Conservation (phyloP, 2,888 invertebrate species). For the Machimus atricapillus region DNA sequence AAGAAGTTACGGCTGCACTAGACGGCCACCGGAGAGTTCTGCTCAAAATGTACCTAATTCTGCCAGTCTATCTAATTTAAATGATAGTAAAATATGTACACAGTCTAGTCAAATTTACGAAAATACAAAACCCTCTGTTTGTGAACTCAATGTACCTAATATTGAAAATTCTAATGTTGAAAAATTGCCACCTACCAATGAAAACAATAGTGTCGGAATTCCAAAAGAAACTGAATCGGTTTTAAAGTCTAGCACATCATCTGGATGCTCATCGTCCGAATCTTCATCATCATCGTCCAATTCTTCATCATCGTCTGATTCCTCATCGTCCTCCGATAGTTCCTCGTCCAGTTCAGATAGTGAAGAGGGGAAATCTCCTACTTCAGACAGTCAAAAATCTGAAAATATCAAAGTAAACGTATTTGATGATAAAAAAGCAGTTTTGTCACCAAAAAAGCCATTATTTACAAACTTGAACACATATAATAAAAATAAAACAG, state of each 20-base stretch:
- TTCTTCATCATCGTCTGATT: not conserved
- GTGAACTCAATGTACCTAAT: not conserved
- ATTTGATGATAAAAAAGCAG: not conserved
- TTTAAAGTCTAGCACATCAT: not conserved
- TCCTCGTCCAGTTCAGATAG: not conserved
- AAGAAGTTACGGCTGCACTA: not conserved
- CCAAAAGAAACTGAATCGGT: not conserved
- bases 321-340: not conserved
- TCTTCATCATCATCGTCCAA: not conserved
- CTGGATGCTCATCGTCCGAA: not conserved
- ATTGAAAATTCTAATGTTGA: not conserved
- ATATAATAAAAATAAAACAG: not conserved
- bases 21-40: not conserved
- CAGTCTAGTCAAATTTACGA: not conserved
- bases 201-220: not conserved
- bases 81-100: not conserved
- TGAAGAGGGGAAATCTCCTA: not conserved
- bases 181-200: not conserved
- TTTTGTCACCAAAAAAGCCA: not conserved
- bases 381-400: not conserved
- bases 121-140: not conserved
- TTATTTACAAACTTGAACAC: not conserved
- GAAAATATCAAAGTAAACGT: not conserved
- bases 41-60: not conserved
- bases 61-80: not conserved